phyloP scores from a whole-genome alignment of 2,113 vertebrate species.

The Himantopus leucocephalus region DNA sequence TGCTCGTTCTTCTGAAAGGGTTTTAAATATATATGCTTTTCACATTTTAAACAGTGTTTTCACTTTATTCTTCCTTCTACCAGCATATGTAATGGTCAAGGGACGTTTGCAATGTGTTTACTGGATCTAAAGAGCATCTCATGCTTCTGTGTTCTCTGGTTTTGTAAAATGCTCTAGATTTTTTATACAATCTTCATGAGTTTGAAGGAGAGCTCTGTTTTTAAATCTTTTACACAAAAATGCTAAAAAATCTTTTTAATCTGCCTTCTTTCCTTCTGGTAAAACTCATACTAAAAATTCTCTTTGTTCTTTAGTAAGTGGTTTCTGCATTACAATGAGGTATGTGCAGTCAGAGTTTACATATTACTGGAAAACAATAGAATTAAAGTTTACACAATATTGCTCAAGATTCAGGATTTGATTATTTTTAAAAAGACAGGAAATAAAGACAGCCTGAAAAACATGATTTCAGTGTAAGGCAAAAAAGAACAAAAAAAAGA shows the following conservation, averaged over 20 bases:
- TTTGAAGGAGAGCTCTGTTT: neutral
- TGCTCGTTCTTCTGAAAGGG: neutral
- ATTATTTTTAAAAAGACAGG: neutral
- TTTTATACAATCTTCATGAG: neutral
- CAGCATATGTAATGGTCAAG: neutral
- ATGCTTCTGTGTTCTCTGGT: neutral
- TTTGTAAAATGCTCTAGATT: neutral
- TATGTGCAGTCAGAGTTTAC: neutral
- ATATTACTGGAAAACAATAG: neutral
- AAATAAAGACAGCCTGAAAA: neutral
- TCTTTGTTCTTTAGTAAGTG: neutral
- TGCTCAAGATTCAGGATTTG: neutral
- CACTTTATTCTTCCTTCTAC: neutral
- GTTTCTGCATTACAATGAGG: neutral
- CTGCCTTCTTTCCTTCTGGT: neutral
- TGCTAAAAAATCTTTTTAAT: neutral
- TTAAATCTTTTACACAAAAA: neutral
- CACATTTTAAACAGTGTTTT: neutral
- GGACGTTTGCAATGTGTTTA: neutral
- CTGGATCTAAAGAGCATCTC: neutral
- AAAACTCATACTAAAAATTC: neutral
- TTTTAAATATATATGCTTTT: conserved; percentile 4
- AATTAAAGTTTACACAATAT: neutral
- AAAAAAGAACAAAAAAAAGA: neutral
- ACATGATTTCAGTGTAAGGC: neutral